These are phyloP conservation scores for Harmothoe impar DNA, from an alignment of 2,888 invertebrate genomes.

Conservation along the genomic window DNA sequence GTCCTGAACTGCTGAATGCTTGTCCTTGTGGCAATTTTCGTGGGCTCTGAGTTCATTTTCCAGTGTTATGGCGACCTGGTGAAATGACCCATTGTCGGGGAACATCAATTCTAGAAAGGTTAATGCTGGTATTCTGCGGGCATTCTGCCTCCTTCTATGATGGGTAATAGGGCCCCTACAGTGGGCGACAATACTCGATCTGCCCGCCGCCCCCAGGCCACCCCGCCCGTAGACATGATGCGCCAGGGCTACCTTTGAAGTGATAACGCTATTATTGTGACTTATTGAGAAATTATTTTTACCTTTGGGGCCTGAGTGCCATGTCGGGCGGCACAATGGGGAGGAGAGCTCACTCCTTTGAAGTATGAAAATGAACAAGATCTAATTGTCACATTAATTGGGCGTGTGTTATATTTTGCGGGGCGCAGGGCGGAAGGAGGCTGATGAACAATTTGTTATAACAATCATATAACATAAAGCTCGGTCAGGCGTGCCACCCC, in stretches of 20 bases:
- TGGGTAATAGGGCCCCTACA: constrained; percentile 39
- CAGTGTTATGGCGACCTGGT: constrained; percentile 1
- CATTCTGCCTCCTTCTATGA: constrained; percentile 11
- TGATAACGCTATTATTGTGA: constrained; percentile 64
- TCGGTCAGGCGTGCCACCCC: not conserved
- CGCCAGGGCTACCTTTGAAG: constrained; percentile 57
- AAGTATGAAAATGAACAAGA: constrained; percentile 60
- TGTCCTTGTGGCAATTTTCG: not conserved
- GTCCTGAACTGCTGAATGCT: not conserved
- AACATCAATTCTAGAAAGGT: constrained; percentile 56
- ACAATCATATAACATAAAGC: constrained; percentile 54
- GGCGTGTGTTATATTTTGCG: constrained; percentile 43
- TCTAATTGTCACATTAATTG: constrained; percentile 62
- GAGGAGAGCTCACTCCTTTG: not conserved
- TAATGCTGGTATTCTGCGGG: constrained; percentile 42
- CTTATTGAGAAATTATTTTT: constrained; percentile 65
- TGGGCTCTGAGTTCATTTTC: constrained; percentile 6
- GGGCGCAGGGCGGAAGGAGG: constrained; percentile 4
- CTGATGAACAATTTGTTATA: constrained; percentile 62
- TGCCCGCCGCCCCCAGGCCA: not conserved
- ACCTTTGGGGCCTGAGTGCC: constrained; percentile 58
- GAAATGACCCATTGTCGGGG: not conserved
- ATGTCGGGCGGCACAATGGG: constrained; percentile 28
- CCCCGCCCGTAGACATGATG: constrained; percentile 8
- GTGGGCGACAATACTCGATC: constrained; percentile 37